Percentiles rank a stretch among this genome's conserved stretches.
Evolutionary conservation across 2,888 invertebrate species (phyloP).

Genomic region (Mystacides longicornis): DNA sequence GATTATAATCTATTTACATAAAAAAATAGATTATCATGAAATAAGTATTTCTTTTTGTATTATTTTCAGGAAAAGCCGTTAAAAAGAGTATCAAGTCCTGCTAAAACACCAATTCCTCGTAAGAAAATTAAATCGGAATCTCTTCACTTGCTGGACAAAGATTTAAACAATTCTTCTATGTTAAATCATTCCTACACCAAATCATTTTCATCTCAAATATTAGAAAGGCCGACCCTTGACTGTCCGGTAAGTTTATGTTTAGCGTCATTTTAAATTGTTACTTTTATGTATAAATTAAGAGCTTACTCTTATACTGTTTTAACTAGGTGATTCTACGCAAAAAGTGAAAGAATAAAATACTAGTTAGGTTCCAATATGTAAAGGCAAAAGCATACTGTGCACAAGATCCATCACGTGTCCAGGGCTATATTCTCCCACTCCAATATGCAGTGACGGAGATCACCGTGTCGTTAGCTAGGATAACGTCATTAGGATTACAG

Average conservation of each 20-base stretch:
- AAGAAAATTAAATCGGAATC: slow-evolving; percentile 46
- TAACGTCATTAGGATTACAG: too few species aligned
- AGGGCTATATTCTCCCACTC: too few species aligned
- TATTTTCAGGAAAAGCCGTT: slow-evolving; percentile 36
- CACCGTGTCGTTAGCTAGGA: too few species aligned
- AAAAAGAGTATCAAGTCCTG: slow-evolving; percentile 39
- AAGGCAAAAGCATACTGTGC: too few species aligned
- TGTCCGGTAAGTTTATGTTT: slow-evolving; percentile 56
- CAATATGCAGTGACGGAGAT: too few species aligned
- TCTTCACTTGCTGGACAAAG: slow-evolving; percentile 39
- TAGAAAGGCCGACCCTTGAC: slow-evolving; percentile 61
- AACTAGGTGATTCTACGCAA: too few species aligned
- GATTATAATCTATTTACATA: background rate
- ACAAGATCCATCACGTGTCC: too few species aligned
- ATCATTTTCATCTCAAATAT: slow-evolving; percentile 46
- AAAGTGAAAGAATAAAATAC: too few species aligned
- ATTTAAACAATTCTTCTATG: slow-evolving; percentile 50
- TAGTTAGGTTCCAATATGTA: too few species aligned
- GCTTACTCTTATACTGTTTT: too few species aligned
- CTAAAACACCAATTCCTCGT: slow-evolving; percentile 36
- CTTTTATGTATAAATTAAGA: too few species aligned
- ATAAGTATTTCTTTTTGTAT: background rate
- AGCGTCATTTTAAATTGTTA: background rate
- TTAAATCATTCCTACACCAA: slow-evolving; percentile 50
- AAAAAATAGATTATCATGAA: background rate